Percentiles rank a stretch among this genome's conserved stretches.
These are phyloP conservation scores for Leptothorax acervorum DNA, from an alignment of 2,888 invertebrate species.

Conservation along the genomic window DNA sequence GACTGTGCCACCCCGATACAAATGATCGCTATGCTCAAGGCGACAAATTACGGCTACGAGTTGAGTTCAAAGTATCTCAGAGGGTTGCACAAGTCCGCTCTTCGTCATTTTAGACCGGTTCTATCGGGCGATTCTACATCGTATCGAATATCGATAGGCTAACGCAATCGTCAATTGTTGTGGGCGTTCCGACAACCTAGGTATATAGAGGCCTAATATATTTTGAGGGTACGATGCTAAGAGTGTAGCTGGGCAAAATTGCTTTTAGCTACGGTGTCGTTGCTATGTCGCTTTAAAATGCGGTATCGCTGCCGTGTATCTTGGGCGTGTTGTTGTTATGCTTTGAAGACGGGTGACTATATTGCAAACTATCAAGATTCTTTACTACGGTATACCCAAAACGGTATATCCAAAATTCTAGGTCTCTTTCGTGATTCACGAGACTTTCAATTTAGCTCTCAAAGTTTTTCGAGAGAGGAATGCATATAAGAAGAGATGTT, in stretches of 20 bases:
- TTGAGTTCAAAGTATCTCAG: constrained; percentile 35
- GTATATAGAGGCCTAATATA: constrained; percentile 40
- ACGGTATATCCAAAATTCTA: neutral
- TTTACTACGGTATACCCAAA: constrained; percentile 1
- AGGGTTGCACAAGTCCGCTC: constrained; percentile 22
- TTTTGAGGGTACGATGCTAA: constrained; percentile 46
- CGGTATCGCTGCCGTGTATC: neutral
- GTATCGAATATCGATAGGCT: constrained; percentile 72
- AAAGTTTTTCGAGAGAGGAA: neutral
- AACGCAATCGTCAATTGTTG: constrained; percentile 50
- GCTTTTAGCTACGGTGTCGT: constrained; percentile 20
- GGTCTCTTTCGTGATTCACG: neutral
- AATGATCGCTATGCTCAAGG: constrained; percentile 59
- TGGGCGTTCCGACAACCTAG: constrained; percentile 41
- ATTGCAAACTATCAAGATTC: constrained; percentile 31
- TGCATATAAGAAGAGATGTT: neutral
- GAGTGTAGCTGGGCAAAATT: constrained; percentile 42
- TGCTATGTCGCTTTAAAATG: constrained; percentile 39
- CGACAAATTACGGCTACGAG: constrained; percentile 41
- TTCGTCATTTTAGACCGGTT: constrained; percentile 50
- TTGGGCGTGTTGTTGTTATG: neutral
- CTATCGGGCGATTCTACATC: constrained; percentile 58
- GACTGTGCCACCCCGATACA: constrained; percentile 45
- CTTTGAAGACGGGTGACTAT: constrained; percentile 12
- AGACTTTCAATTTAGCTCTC: constrained; percentile 25